Percentiles rank a stretch among this genome's conserved stretches.
Evolutionary conservation across 2,888 invertebrate genomes (phyloP).

Genomic region (Patella ulyssiponensis): DNA sequence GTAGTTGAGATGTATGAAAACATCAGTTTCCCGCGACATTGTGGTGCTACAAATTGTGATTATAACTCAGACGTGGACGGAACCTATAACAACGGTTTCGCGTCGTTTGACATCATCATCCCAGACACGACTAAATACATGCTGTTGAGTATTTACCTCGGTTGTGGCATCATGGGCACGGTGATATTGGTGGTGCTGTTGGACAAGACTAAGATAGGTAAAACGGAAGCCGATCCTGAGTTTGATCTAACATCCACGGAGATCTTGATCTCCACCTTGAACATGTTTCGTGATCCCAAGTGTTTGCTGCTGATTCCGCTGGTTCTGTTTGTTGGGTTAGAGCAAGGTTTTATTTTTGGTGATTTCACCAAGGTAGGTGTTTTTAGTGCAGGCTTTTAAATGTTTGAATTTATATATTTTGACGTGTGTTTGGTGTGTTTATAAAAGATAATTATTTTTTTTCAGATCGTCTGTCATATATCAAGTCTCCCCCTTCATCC

Average conservation of each 20-base stretch:
- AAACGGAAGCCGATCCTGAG: slow-evolving; percentile 45
- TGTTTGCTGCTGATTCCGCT: slow-evolving; percentile 65
- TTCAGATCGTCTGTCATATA: too few species aligned
- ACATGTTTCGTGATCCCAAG: slow-evolving; percentile 63
- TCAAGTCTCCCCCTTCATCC: too few species aligned
- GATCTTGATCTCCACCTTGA: slow-evolving; percentile 58
- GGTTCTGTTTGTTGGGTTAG: slow-evolving; percentile 65
- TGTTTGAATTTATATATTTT: too few species aligned
- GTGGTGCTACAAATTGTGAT: slow-evolving; percentile 53
- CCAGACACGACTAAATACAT: slow-evolving; percentile 55
- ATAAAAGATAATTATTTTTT: too few species aligned
- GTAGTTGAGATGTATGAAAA: neutral
- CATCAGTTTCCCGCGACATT: slow-evolving; percentile 26
- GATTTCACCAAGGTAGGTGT: slow-evolving; percentile 68
- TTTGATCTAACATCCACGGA: slow-evolving; percentile 53
- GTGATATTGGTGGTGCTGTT: slow-evolving; percentile 58
- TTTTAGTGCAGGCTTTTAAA: neutral
- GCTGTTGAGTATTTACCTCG: slow-evolving; percentile 63
- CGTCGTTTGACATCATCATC: slow-evolving; percentile 39
- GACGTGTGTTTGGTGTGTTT: too few species aligned
- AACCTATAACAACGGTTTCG: slow-evolving; percentile 30
- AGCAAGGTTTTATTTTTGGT: slow-evolving; percentile 69
- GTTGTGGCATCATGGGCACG: slow-evolving; percentile 62
- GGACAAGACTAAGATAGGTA: slow-evolving; percentile 54
- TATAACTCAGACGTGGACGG: slow-evolving; percentile 39